Evolutionary conservation across 2,113 vertebrate genomes (phyloP), one percentile per base, ranked within the genome.

Genomic region (Oryzias melastigma): DNA sequence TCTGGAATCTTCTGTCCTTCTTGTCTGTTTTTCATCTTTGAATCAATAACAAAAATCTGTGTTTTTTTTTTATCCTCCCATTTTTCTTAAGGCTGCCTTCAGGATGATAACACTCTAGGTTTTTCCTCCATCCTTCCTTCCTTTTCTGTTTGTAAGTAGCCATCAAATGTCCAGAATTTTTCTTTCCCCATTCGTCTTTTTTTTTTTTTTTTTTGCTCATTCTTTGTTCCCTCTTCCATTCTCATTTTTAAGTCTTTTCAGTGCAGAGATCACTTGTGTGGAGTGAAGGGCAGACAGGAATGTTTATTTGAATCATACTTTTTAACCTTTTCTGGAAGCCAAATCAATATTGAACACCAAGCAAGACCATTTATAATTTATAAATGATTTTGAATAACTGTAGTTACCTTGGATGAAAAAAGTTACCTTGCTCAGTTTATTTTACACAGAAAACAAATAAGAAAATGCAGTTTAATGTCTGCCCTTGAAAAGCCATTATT

Each of bases 101-200:
- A 92, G 93, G 94, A 95, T 87, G 93, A 91, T 91, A 91, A 93
- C 91, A 93, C 93, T 93, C 94, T 94, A 93, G 94, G 94, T 88
- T 93, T 97, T 91, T 93, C 94, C 90, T 93, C 93, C 92, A 93
- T 95, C 94, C n/a, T 47, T 47, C 46, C 46, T 47, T 47, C 46
- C 46, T 94, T 96, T 93, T 95, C 94, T 91, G 94, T 96, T 96
- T 95, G 95, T 98, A 97, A 97, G 95, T 97, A 98, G 90, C 74
- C 78, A 77, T 85, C 79, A 80, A 87, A 80, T 63, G 82, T 79
- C 70, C 78, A 78, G 79, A 62, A 62, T n/a, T 15, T 58, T 80
- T 15, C 15, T 29, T 62, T 71, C 49, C 48, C 63, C 69, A 73
- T 68, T 62, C 68, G 3, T 22, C 22, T 22, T 22, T 70, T 77